Base-by-base conservation (phyloP, 2,888 invertebrate genomes). In the Drosophila emarginata region DNA sequence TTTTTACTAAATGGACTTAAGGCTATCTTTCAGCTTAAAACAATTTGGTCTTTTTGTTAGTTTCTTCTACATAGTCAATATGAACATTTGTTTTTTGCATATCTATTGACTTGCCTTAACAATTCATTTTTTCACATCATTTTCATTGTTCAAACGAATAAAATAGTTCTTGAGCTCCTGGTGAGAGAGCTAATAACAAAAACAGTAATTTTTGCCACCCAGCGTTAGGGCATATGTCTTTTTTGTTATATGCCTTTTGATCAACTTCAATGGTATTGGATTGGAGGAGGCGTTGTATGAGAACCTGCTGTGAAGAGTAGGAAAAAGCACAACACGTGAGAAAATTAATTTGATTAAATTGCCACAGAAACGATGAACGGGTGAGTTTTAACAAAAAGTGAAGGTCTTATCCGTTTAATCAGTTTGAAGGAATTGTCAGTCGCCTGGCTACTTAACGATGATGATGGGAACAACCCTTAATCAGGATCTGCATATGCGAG, bases 261-360 rank as follows among this genome's bases (percentile, higher is more conserved):
- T 36, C 9, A 50, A 36, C 58, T 40, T 61, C 23, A 6, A 2
- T 37, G 11, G 23, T 12, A 32, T 4, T 9, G 26, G 32, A 18
- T 40, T 51, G 9, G 4, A 51, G 37, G 40, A 45, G 18, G 21
- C 14, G 18, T 45, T 45, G 11, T 21, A 12, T 45, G 21, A n/a
- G 14, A 57, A 67, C 76, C 72, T 69, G 79, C 75, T 77, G 78
- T 54, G 76, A 53, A 62, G 28, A 45, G 32, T 52, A 5, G 60
- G 32, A 68, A 77, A 77, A 79, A 66, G 67, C 36, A 71, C 75
- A 78, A 65, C 74, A 90, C 90, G 89, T 89, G 90, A 88, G 90
- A 89, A 89, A 79, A 84, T 83, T 89, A 90, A 90, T 90, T 89
- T 90, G 83, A 90, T 89, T 90, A 90, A 80, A 88, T 90, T 89